Base-by-base conservation (phyloP, 1,140 invertebrate species). In the Trichonephila inaurata region DNA sequence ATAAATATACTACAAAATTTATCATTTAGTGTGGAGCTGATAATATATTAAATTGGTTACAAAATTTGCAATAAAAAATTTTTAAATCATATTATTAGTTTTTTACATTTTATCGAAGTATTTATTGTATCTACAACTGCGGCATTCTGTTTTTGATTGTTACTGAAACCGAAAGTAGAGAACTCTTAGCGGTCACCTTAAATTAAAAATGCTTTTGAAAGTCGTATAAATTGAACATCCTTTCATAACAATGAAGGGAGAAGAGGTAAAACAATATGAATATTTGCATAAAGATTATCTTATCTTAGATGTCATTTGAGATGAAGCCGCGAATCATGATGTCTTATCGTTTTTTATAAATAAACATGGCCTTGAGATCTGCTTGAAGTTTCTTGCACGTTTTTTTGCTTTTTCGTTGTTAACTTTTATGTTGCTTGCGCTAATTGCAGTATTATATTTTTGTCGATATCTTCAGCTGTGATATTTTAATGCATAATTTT, bases 131-230 rank as follows among this genome's bases (percentile, higher is more conserved):
- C 28, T 33, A 16, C 24, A 33, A 33, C 28, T 77, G 28, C 3
- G 33, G 24, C 16, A 40, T 77, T 12, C 51, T 77, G 33, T 33
- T 77, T 77, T 33, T 8, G 18, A 77, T 77, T 28, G 72, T 7
- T 77, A 77, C 72, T 77, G 72, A 77, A 77, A 77, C 72, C 72
- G 72, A 77, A 33, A 33, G 3, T 28, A 16, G 16, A 40, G 28
- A 64, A 88, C 19, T n/a, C n/a, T 64, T 88, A 64, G 86, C 86
- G 86, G 86, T 88, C 86, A 88, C 86, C 86, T 88, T 88, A 88
- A 40, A 85, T 85, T 60, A 24, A 85, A 85, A 60, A 85, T 85
- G 40, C 40, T 18, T 28, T 88, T 88, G 51, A 62, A 8, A 33
- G 51, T 64, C 19, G 4, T 7, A 40, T 88, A 62, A 64, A 64